Evolutionary conservation across 2,113 vertebrate genomes (phyloP).

Genomic region (Balaenoptera acutorostrata): DNA sequence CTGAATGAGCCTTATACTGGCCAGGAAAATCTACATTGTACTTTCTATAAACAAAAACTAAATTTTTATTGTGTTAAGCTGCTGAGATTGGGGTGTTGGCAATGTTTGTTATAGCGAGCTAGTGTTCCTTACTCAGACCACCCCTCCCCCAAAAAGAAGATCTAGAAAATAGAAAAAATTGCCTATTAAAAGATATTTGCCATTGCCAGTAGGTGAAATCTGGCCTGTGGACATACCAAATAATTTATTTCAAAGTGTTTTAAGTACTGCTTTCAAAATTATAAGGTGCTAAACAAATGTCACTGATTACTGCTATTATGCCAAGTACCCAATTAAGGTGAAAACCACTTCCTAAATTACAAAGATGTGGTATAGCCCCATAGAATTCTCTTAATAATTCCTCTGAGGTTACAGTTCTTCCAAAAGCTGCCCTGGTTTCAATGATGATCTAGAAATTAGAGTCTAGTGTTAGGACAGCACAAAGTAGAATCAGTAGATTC

Average conservation of each 20-base stretch:
- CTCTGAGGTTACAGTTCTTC: not conserved
- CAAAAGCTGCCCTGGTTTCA: not conserved
- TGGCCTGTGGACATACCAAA: not conserved
- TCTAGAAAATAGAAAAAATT: not conserved
- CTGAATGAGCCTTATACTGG: not conserved
- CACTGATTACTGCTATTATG: not conserved
- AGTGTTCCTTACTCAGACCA: not conserved
- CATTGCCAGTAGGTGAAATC: not conserved
- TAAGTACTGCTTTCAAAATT: constrained; percentile 28
- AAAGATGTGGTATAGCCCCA: not conserved
- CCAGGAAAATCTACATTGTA: not conserved
- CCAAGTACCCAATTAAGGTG: not conserved
- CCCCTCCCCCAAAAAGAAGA: not conserved
- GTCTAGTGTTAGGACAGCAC: not conserved
- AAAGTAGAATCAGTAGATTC: not conserved
- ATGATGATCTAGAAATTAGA: not conserved
- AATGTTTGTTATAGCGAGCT: not conserved
- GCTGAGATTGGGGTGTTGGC: not conserved
- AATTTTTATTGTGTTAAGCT: not conserved
- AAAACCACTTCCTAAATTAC: constrained; percentile 13
- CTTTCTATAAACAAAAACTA: not conserved
- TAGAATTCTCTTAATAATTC: constrained; percentile 28
- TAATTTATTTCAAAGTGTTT: not conserved
- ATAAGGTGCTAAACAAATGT: constrained; percentile 18
- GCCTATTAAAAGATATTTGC: not conserved